Evolutionary conservation across 2,113 vertebrate species (phyloP), one percentile per base, ranked within the genome.

Genomic region (Nerophis lumbriciformis): DNA sequence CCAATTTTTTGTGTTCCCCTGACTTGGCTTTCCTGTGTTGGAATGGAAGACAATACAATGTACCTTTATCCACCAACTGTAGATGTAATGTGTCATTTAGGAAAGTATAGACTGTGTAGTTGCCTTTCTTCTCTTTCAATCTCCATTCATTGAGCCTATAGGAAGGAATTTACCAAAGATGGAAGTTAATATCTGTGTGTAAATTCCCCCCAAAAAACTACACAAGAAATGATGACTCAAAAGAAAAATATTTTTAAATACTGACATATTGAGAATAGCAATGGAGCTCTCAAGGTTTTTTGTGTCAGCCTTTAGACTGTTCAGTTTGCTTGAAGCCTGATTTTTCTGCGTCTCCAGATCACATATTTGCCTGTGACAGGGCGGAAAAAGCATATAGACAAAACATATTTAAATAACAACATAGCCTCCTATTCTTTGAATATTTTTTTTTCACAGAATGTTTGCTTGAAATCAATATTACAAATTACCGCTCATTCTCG

Each of bases 121-220:
- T 65, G 58, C 81, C 72, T 1, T 6, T 72, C 16, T 48, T 71
- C 44, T 73, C 67, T 54, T 8, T 60, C 10, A 89, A 36, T 61
- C 66, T 83, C 88, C 89, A 92, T 70, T 92, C 90, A 50, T 79
- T 90, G 44, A 91, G 2, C 62, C 90, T 92, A 70, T 47, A 38
- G 50, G 6, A 69, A 45, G 63, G 48, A 16, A 64, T 10, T 36
- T 2, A 16, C 4, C 55, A 28, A 59, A 50, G 8, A n/a, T n/a
- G n/a, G 5, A 7, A 15, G 8, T 37, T 4, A 8, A 37, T 8
- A 39, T 39, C 8, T 11, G 7, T 39, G 15, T 11, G 1, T 7
- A n/a, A 51, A 36, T 28, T 65, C 19, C 42, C 5, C n/a, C 5
- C 8, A 6, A n/a, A 16, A 49, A 45, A 45, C 42, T 45, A 11